Conservation (phyloP, 2,888 invertebrate species). For the Meta bourneti region DNA sequence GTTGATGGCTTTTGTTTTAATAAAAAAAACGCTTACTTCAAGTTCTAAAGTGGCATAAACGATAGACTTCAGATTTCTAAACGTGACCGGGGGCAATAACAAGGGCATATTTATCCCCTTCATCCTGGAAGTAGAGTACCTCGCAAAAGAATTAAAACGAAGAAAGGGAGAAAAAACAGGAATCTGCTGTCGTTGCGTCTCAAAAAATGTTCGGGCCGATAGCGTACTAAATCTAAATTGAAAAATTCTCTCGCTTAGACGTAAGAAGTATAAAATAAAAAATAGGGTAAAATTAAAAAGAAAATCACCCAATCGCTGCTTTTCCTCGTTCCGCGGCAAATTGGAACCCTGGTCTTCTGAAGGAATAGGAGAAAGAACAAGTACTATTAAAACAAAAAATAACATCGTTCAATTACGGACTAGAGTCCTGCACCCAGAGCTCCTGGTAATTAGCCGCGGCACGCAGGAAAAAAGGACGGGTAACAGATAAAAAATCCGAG, state of each 20-base stretch:
- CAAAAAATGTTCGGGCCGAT: constrained; percentile 51
- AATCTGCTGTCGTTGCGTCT: constrained; percentile 19
- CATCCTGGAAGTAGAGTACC: background rate
- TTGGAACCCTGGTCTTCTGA: constrained; percentile 44
- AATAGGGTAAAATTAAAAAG: constrained; percentile 62
- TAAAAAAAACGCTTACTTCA: no score
- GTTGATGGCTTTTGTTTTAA: no score
- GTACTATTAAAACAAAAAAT: constrained; percentile 44
- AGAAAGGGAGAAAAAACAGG: background rate
- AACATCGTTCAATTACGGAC: constrained; percentile 66
- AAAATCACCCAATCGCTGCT: constrained; percentile 55
- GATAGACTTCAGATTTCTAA: background rate
- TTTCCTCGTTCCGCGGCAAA: constrained; percentile 44
- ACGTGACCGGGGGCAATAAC: background rate
- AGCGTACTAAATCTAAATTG: constrained; percentile 63
- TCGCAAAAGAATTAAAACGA: background rate
- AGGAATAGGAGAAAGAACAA: constrained; percentile 25
- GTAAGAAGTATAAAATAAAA: constrained; percentile 8
- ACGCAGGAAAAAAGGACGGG: constrained; percentile 38
- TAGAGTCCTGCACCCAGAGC: constrained; percentile 54
- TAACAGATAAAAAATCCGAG: constrained; percentile 15
- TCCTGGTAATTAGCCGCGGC: constrained; percentile 59
- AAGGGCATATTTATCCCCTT: background rate
- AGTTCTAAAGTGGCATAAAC: background rate
- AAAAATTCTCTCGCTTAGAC: constrained; percentile 54